phyloP scores from a whole-genome alignment of 2,888 invertebrate species.

The Halictus ligatus region DNA sequence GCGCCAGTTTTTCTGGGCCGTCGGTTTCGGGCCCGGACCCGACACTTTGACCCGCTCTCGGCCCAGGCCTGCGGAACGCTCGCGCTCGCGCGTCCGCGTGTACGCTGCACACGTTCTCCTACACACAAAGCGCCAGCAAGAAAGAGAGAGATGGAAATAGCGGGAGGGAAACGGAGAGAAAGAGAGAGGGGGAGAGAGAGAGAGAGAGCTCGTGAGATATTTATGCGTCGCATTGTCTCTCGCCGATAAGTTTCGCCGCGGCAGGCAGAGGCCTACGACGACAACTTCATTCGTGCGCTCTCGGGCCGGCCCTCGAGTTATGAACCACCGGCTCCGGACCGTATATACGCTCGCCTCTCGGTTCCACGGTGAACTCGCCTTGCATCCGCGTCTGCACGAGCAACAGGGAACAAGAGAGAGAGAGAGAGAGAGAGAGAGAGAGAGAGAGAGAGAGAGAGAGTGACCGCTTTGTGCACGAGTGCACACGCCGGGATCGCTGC shows the following conservation, averaged over 20 bases:
- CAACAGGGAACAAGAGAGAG: background rate
- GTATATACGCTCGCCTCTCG: slow-evolving; percentile 44
- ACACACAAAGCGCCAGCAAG: slow-evolving; percentile 52
- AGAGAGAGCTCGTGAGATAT: slow-evolving; percentile 80
- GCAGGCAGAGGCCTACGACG: slow-evolving; percentile 72
- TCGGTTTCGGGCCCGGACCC: slow-evolving; percentile 31
- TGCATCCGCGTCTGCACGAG: slow-evolving; percentile 24
- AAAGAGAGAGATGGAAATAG: background rate
- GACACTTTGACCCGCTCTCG: slow-evolving; percentile 58
- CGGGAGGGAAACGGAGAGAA: slow-evolving; percentile 24
- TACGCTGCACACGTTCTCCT: slow-evolving; percentile 30
- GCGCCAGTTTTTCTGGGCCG: slow-evolving; percentile 50
- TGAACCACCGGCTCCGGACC: slow-evolving; percentile 73
- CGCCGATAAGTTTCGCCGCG: slow-evolving; percentile 68
- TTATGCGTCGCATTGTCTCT: slow-evolving; percentile 83
- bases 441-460: background rate
- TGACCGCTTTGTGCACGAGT: slow-evolving; percentile 57
- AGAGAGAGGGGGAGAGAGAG: slow-evolving; percentile 54
- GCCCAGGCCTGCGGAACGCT: background rate
- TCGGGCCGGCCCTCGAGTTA: slow-evolving; percentile 73
- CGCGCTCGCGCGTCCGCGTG: slow-evolving; percentile 22
- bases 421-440: too few relatives aligned
- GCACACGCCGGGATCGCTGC: slow-evolving; percentile 44
- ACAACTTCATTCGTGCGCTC: slow-evolving; percentile 82
- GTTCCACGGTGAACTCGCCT: slow-evolving; percentile 29